Evolutionary conservation across 2,888 invertebrate species (phyloP), one percentile per base, ranked within the genome.

Genomic region (Xylota sylvarum): DNA sequence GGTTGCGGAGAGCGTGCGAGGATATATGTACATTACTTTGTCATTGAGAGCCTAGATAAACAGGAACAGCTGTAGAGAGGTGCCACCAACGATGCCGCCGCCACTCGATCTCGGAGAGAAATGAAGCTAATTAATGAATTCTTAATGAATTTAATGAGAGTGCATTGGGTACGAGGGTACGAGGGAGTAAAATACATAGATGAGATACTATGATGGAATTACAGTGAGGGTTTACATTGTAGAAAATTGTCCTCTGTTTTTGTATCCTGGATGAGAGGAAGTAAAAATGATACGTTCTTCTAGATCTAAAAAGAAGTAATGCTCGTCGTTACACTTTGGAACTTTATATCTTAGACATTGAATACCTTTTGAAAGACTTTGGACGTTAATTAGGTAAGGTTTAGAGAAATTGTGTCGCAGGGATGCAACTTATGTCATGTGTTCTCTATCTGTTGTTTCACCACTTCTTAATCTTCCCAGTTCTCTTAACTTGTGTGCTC

Each of bases 51-150:
- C 58, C n/a, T 70, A 58, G 37, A 65, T 64, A 70, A 40, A 14
- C 32, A 52, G 65, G 50, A 76, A 23, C 43, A 37, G 50, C 50
- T 74, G 40, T 48, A 19, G 55, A 17, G 12, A 62, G 40, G 40
- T 52, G 35, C 10, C 12, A 12, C 37, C 37, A 10, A 37, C 37
- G 10, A 9, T 12, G 14, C 23, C 1, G 46, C 10, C 67, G 19
- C 17, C 14, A 46, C 52, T 50, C 55, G 32, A 60, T 43, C 70
- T 55, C 17, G 14, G 40, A 14, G 40, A 14, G 32, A 60, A 77
- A 78, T 60, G 60, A 73, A 70, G 64, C 62, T 80, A 74, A 83
- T 83, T 83, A 83, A 84, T 84, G 73, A 84, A 84, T 84, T 62
- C 27, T 64, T 80, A 70, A 80, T 80, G 74, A 80, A 74, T 50